Evolutionary conservation across 1,140 invertebrate genomes (phyloP).

Genomic region (Patella vulgata): DNA sequence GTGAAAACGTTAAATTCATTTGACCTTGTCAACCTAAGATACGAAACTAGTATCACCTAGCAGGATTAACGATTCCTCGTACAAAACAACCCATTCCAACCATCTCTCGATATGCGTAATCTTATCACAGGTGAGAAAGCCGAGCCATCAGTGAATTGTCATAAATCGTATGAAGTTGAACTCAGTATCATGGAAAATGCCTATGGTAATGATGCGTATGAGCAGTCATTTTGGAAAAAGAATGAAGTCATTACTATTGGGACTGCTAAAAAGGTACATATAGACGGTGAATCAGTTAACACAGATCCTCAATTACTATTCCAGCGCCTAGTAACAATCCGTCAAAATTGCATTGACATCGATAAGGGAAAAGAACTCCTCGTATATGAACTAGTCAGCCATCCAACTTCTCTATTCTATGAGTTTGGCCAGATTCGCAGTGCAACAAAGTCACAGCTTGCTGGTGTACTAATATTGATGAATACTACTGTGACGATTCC

Average conservation of each 20-base stretch:
- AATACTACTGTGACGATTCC: too few species aligned
- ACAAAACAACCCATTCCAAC: slow-evolving; percentile 27
- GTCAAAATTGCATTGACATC: background rate
- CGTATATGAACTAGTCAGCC: too few species aligned
- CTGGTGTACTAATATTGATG: too few species aligned
- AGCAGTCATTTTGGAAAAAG: slow-evolving; percentile 23
- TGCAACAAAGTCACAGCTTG: too few species aligned
- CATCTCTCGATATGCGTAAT: slow-evolving; percentile 16
- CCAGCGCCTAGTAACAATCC: slow-evolving; percentile 27
- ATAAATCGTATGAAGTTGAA: slow-evolving; percentile 23
- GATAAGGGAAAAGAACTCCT: too few species aligned
- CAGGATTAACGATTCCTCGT: slow-evolving; percentile 15
- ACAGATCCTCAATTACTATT: slow-evolving; percentile 38
- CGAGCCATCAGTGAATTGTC: slow-evolving; percentile 15
- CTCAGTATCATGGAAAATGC: slow-evolving; percentile 23
- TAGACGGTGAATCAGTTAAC: slow-evolving; percentile 1
- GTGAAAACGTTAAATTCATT: too few species aligned
- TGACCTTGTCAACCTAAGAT: too few species aligned
- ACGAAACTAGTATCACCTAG: slow-evolving; percentile 28
- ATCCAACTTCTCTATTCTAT: too few species aligned
- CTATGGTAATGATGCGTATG: slow-evolving; percentile 18
- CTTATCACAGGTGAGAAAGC: slow-evolving; percentile 24
- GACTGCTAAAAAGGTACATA: too few species aligned
- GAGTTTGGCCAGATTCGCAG: too few species aligned
- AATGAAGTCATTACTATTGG: slow-evolving; percentile 28